A percentile compares a stretch with the other conserved stretches of the same genome.
Conservation (phyloP, 2,888 invertebrate genomes). For the Metellina segmentata region DNA sequence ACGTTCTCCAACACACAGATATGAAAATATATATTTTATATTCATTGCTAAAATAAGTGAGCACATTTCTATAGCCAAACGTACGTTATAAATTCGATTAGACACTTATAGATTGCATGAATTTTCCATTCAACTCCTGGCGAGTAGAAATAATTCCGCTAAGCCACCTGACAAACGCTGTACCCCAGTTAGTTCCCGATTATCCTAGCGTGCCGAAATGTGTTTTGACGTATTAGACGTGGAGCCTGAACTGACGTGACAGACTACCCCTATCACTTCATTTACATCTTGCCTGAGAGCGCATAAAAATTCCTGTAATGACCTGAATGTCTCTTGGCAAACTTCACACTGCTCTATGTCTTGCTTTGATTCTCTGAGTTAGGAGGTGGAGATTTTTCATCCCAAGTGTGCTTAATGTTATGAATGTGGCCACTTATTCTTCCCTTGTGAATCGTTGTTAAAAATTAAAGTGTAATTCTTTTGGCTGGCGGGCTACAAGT, state of each 20-base stretch:
- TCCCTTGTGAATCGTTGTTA: constrained; percentile 1
- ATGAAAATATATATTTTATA: no score
- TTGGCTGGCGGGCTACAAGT: no score
- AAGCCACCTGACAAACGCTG: constrained; percentile 21
- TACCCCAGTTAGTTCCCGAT: not conserved
- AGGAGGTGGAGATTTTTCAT: constrained; percentile 28
- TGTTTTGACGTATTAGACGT: constrained; percentile 18
- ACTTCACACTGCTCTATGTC: not conserved
- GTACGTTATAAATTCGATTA: constrained; percentile 2
- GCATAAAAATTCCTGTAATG: constrained; percentile 56
- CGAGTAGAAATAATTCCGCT: constrained; percentile 20
- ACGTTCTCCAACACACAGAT: no score
- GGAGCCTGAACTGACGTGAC: constrained; percentile 7
- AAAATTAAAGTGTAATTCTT: no score
- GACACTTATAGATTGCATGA: not conserved
- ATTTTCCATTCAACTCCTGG: not conserved
- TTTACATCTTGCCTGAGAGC: constrained; percentile 34
- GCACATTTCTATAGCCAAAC: not conserved
- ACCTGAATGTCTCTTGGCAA: constrained; percentile 16
- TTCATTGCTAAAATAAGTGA: no score
- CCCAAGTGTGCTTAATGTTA: constrained; percentile 5
- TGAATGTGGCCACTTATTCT: constrained; percentile 15
- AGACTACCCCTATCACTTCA: constrained; percentile 26
- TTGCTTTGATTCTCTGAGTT: constrained; percentile 16
- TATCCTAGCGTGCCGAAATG: constrained; percentile 29